Evolutionary conservation across 2,113 vertebrate species (phyloP).

Genomic region (Emydura subglobosa): DNA sequence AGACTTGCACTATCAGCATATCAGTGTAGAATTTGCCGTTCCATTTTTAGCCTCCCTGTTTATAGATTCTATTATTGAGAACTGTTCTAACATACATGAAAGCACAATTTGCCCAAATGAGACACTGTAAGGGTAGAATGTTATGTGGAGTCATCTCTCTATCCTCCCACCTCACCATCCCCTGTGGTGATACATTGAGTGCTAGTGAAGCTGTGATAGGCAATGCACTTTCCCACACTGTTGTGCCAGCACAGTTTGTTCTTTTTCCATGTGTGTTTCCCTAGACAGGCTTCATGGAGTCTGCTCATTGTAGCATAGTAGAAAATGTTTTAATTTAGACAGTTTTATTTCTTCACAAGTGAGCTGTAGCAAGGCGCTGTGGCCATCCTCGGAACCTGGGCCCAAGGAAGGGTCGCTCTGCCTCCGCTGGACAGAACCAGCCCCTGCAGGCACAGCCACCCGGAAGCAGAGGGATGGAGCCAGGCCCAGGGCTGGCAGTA

Average conservation of each 20-base stretch:
- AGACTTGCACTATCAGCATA: neutral
- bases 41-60: neutral
- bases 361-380: too few species aligned
- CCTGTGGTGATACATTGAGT: neutral
- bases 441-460: too few species aligned
- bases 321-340: neutral
- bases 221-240: neutral
- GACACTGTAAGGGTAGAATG: neutral
- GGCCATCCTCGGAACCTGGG: too few species aligned
- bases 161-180: neutral
- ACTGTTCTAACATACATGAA: rapidly evolving
- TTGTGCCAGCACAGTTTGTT: neutral
- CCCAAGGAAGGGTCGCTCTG: too few species aligned
- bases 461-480: too few species aligned
- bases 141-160: rapidly evolving
- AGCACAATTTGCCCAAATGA: neutral
- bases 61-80: neutral
- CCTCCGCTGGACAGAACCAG: too few species aligned
- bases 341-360: neutral
- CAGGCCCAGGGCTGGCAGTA: too few species aligned
- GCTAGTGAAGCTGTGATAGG: neutral
- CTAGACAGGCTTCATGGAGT: neutral
- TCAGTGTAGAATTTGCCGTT: neutral
- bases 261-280: neutral
- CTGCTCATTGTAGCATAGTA: neutral